Conservation (phyloP, 2,113 vertebrate species). For the Willisornis vidua region DNA sequence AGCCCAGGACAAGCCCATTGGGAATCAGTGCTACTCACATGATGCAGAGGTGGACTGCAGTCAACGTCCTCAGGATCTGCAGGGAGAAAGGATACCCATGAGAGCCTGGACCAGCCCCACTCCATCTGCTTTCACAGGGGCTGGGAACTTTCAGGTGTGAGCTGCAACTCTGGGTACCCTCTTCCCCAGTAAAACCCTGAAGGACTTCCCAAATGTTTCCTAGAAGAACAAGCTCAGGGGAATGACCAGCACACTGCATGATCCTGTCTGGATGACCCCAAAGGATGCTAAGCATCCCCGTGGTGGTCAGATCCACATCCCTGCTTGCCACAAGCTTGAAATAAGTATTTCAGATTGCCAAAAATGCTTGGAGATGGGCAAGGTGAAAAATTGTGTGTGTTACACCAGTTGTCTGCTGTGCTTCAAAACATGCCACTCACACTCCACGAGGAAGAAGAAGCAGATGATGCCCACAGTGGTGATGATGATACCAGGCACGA, state of each 20-base stretch:
- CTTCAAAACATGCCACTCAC: slow-evolving; percentile 73
- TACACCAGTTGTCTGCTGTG: rapidly evolving
- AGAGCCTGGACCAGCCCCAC: background rate
- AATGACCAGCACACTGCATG: rapidly evolving
- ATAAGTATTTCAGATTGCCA: background rate
- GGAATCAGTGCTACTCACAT: slow-evolving; percentile 64
- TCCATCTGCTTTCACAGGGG: background rate
- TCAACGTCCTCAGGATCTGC: slow-evolving; percentile 93
- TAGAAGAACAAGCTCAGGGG: background rate
- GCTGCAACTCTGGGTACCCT: background rate
- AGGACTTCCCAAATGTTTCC: background rate
- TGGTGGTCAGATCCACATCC: background rate
- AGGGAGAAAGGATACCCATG: background rate
- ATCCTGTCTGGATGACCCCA: background rate
- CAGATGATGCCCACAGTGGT: slow-evolving; percentile 82
- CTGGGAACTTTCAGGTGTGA: background rate
- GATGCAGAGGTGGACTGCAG: slow-evolving; percentile 85
- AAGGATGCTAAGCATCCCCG: background rate
- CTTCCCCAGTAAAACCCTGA: background rate
- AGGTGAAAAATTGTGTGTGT: rapidly evolving
- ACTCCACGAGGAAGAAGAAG: slow-evolving; percentile 96
- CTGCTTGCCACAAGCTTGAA: background rate
- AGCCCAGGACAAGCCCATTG: rapidly evolving
- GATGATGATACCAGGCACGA: slow-evolving; percentile 91
- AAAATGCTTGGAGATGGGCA: background rate